Percentiles rank a stretch among this genome's conserved stretches.
These are phyloP conservation scores for Cotesia congregata DNA, from an alignment of 2,888 invertebrate genomes.

Conservation along the genomic window DNA sequence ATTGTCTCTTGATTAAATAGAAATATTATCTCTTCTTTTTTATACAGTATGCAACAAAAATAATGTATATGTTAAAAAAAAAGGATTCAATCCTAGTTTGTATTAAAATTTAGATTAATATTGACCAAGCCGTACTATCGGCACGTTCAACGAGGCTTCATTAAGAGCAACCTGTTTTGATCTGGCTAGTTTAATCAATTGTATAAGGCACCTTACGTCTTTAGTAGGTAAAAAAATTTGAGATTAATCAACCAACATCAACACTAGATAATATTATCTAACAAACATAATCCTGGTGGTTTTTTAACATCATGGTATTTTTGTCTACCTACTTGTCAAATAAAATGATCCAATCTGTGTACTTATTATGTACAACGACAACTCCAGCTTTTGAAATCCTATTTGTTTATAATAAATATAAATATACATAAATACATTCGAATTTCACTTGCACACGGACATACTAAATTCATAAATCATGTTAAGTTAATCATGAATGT, in stretches of 20 bases:
- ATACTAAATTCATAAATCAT: conserved; percentile 17
- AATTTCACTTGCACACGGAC: conserved; percentile 16
- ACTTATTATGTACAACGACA: conserved; percentile 28
- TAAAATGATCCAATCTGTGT: conserved; percentile 20
- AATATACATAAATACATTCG: conserved; percentile 28
- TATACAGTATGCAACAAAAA: background rate
- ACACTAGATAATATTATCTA: background rate
- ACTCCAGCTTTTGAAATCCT: conserved; percentile 2
- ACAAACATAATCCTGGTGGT: background rate
- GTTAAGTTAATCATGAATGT: conserved; percentile 26
- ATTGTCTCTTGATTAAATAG: conserved; percentile 28
- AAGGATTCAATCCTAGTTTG: background rate
- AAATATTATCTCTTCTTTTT: background rate
- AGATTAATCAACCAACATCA: background rate
- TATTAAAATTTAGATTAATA: background rate
- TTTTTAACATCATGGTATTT: background rate
- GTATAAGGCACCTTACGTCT: background rate
- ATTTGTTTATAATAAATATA: conserved; percentile 28
- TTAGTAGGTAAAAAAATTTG: background rate
- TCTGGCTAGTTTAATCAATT: conserved; percentile 12
- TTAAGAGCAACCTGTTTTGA: conserved; percentile 14
- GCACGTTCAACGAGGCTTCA: conserved; percentile 6
- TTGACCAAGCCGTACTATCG: background rate
- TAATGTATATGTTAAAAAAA: conserved; percentile 5
- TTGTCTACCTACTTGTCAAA: background rate